These are phyloP conservation scores for Drosophila paramelanica DNA, from an alignment of 2,888 invertebrate genomes.

Conservation along the genomic window DNA sequence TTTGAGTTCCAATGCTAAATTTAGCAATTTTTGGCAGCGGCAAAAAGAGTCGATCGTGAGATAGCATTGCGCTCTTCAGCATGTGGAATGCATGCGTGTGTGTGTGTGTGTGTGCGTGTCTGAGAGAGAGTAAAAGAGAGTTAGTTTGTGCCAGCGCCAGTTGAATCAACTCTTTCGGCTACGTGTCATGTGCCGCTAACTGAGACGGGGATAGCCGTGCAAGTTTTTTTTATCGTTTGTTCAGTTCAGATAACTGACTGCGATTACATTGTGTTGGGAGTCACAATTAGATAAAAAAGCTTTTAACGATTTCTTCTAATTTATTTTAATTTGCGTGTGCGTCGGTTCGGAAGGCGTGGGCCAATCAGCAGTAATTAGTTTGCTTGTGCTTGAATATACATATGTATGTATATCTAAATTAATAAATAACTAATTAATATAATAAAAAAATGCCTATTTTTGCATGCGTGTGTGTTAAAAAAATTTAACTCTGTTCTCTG, in stretches of 20 bases:
- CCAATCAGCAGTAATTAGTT: slow-evolving; percentile 26
- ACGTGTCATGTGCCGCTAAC: slow-evolving; percentile 29
- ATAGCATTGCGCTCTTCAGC: slow-evolving; percentile 5
- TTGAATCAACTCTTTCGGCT: not conserved
- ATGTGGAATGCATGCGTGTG: not conserved
- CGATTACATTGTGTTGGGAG: slow-evolving; percentile 21
- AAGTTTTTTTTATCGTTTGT: slow-evolving; percentile 35
- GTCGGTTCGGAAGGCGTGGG: slow-evolving; percentile 12
- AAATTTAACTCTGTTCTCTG: not conserved
- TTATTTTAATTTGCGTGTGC: slow-evolving; percentile 53
- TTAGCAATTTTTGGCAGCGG: slow-evolving; percentile 57
- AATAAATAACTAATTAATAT: slow-evolving; percentile 11
- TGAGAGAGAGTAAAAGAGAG: not conserved
- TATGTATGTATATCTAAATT: slow-evolving; percentile 6
- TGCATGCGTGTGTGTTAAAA: not conserved
- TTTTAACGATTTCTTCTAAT: slow-evolving; percentile 62
- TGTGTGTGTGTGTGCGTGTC: not conserved
- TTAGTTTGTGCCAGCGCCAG: not conserved
- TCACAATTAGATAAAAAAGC: slow-evolving; percentile 75
- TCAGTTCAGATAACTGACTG: slow-evolving; percentile 18
- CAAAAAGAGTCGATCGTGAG: slow-evolving; percentile 21
- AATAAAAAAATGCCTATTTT: slow-evolving; percentile 11
- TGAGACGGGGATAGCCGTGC: not conserved
- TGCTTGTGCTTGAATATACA: not conserved
- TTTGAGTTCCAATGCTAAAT: slow-evolving; percentile 49